Percentiles rank a stretch among this genome's conserved stretches.
Conservation (phyloP, 2,113 vertebrate species). For the Hystrix cristata region DNA sequence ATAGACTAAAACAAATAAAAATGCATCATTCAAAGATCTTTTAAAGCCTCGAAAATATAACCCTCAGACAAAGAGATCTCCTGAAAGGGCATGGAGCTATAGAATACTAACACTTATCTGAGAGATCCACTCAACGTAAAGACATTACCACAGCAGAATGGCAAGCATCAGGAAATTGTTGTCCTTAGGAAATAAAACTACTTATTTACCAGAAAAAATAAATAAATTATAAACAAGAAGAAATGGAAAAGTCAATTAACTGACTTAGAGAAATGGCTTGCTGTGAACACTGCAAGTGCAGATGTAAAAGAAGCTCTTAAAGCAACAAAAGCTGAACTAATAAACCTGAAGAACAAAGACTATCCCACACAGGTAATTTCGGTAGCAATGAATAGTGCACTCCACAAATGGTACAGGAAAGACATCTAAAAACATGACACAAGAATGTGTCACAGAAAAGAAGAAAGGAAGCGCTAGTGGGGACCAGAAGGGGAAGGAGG, state of each 20-base stretch:
- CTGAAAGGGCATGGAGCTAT: not conserved
- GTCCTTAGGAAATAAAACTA: not conserved
- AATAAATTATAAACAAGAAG: not conserved
- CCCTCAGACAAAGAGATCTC: not conserved
- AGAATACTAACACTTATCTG: not conserved
- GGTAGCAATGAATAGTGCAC: not conserved
- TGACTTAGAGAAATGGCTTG: not conserved
- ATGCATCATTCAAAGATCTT: not conserved
- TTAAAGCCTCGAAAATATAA: not conserved
- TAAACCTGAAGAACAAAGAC: not conserved
- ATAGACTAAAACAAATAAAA: not conserved
- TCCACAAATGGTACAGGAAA: not conserved
- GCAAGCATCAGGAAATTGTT: not conserved
- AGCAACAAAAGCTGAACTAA: not conserved
- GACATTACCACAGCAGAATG: not conserved
- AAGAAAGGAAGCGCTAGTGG: not conserved
- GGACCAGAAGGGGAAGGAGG: not conserved
- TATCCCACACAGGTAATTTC: not conserved
- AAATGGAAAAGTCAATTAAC: constrained; percentile 29
- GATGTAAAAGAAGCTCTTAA: not conserved
- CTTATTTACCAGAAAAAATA: not conserved
- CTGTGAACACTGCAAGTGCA: not conserved
- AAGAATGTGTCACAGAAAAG: not conserved
- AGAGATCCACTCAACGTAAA: not conserved
- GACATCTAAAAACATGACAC: not conserved